Base-by-base conservation (phyloP, 1,140 invertebrate genomes). In the Vanessa tameamea region DNA sequence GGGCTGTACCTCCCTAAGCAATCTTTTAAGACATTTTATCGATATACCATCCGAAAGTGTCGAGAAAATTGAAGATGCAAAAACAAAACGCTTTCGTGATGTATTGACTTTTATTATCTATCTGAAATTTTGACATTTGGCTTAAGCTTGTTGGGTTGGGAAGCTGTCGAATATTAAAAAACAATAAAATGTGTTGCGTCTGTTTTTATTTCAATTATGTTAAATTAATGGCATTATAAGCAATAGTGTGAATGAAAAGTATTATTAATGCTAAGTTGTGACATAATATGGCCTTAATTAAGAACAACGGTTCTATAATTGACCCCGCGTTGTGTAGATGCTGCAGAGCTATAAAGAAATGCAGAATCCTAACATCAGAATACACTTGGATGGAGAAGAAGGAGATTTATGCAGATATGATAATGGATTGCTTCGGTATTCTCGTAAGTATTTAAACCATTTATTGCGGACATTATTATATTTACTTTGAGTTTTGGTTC, bases 301-400 rank as follows among this genome's bases (percentile, higher is more conserved):
- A 89, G 76, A 89, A 80, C 73, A 91, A 87, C 67, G 88, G 89
- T 15, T 86, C 85, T 7, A 79, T 91, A 37, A 83, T 90, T 78
- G 90, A 92, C 69, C 88, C 88, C 78, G 90, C 82, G 16, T 64
- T 92, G 3, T 92, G 90, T 79, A 79, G 90, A 80, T 88, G 87
- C 53, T 91, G 89, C 70, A 76, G 88, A 48, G 82, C 88, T 61
- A 92, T 90, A 47, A 92, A 92, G 75, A 92, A 90, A 86, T 92
- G 90, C 71, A 86, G 90, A 77, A 75, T 89, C 31, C 77, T 92
- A 11, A 89, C 88, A 61, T 82, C 82, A 0, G 87, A 89, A 64
- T 92, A 92, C 68, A 90, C 85, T 73, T 92, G 90, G 90, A 87
- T 86, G 86, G 87, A 89, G 47, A 82, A 87, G 68, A 90, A 89